These are phyloP conservation scores for Diplolepis rosae DNA, from an alignment of 2,888 invertebrate genomes.

Conservation along the genomic window DNA sequence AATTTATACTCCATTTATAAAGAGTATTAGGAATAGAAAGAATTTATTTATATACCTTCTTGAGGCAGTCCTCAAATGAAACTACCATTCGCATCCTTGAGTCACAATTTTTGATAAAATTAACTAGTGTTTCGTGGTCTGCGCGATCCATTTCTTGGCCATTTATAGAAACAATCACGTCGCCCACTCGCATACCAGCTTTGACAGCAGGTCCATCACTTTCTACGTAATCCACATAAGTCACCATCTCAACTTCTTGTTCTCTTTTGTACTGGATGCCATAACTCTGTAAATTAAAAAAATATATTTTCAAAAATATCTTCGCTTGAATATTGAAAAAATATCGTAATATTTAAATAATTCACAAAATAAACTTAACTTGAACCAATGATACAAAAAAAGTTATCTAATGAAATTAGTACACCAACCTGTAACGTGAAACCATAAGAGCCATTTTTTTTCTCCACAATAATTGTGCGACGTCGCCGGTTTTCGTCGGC, in stretches of 20 bases:
- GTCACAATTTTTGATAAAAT: constrained; percentile 92
- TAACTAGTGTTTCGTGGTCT: constrained; percentile 95
- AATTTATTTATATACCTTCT: constrained; percentile 79
- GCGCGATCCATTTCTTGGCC: constrained; percentile 96
- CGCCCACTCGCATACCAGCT: constrained; percentile 96
- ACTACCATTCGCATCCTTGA: constrained; percentile 96
- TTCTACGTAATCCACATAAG: constrained; percentile 97
- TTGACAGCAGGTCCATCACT: constrained; percentile 92
- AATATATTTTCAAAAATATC: too few species aligned
- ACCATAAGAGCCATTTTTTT: constrained; percentile 92
- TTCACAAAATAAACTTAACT: too few species aligned
- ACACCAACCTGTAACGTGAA: constrained; percentile 87
- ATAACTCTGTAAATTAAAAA: constrained; percentile 82
- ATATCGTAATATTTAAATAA: too few species aligned
- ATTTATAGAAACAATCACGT: constrained; percentile 96
- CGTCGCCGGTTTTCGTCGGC: constrained; percentile 90
- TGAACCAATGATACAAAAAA: too few species aligned
- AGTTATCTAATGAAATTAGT: constrained; percentile 8
- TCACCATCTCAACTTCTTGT: constrained; percentile 95
- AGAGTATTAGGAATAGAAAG: neutral
- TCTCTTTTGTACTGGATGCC: constrained; percentile 97
- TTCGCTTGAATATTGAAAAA: too few species aligned
- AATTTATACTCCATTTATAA: too few species aligned
- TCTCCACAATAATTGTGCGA: constrained; percentile 93
- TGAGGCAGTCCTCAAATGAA: constrained; percentile 95